phyloP scores from a whole-genome alignment of 2,797 vertebrate species.

The Babyrousa celebensis region DNA sequence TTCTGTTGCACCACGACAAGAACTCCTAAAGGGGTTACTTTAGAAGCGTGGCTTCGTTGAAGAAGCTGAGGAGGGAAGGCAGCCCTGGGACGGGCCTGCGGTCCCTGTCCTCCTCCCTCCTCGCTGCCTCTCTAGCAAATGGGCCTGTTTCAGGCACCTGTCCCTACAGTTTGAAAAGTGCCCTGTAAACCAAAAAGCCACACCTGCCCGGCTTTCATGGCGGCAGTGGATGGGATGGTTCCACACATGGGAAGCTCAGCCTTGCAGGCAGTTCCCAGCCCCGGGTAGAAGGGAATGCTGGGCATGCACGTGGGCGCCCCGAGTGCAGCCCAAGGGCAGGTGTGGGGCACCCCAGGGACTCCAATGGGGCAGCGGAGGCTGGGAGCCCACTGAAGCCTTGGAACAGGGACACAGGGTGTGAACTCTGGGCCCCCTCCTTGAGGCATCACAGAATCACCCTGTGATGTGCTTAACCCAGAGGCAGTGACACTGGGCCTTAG shows the following conservation, averaged over 20 bases:
- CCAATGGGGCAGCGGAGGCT: not conserved
- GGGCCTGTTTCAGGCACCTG: not conserved
- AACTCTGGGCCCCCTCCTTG: not conserved
- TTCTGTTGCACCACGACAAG: too few species aligned
- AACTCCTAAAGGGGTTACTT: not conserved
- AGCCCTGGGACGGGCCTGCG: fast-evolving
- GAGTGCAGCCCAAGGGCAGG: not conserved
- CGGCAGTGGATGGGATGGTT: fast-evolving
- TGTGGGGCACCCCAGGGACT: not conserved
- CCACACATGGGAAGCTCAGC: not conserved
- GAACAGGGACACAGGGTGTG: not conserved
- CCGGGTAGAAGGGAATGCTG: too few species aligned
- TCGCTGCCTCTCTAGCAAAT: not conserved
- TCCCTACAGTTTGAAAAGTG: not conserved
- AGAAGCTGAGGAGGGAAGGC: not conserved
- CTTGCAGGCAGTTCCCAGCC: not conserved
- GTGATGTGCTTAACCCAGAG: not conserved
- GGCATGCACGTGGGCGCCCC: not conserved
- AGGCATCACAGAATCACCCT: not conserved
- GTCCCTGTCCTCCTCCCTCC: not conserved
- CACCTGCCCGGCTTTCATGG: not conserved
- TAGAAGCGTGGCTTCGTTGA: not conserved
- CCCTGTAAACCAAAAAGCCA: not conserved
- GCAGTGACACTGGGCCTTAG: not conserved
- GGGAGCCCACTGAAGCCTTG: not conserved